A percentile compares a stretch with the other conserved stretches of the same genome.
phyloP scores from a whole-genome alignment of 2,888 invertebrate species.

The Lasioglossum malachurum region DNA sequence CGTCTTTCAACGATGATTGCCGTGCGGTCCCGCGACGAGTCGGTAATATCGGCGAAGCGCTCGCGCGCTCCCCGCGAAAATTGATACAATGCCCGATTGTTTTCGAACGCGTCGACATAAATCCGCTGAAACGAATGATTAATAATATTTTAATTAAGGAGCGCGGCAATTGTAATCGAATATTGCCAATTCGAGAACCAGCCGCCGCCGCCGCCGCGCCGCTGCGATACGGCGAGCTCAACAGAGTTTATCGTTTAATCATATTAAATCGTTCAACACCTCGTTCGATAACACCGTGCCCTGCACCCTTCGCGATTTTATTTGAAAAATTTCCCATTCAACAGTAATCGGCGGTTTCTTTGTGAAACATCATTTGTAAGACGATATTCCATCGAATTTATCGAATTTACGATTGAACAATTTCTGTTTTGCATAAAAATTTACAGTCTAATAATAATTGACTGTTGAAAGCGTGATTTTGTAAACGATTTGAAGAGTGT shows the following conservation, averaged over 20 bases:
- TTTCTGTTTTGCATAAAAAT: too few relatives aligned
- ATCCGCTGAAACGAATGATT: constrained; percentile 23
- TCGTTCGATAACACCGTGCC: not conserved
- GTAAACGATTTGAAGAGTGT: too few relatives aligned
- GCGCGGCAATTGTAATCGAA: constrained; percentile 34
- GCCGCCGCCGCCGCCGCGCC: not conserved
- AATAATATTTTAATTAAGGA: constrained; percentile 46
- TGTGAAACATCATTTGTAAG: not conserved
- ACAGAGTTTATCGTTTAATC: constrained; percentile 7
- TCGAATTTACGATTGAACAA: too few relatives aligned
- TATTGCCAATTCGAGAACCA: constrained; percentile 27
- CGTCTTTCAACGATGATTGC: not conserved
- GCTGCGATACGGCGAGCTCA: not conserved
- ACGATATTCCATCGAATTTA: not conserved
- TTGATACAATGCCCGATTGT: constrained; percentile 18
- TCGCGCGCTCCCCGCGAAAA: not conserved
- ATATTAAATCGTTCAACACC: constrained; percentile 28
- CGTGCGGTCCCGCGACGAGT: not conserved
- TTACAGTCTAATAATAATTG: too few relatives aligned
- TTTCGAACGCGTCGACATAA: constrained; percentile 22
- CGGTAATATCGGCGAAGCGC: not conserved
- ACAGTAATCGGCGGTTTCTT: not conserved
- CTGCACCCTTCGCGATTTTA: not conserved
- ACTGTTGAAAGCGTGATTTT: too few relatives aligned
- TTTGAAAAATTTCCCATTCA: not conserved